Evolutionary conservation across 2,888 invertebrate species (phyloP).

Genomic region (Mythimna impura): DNA sequence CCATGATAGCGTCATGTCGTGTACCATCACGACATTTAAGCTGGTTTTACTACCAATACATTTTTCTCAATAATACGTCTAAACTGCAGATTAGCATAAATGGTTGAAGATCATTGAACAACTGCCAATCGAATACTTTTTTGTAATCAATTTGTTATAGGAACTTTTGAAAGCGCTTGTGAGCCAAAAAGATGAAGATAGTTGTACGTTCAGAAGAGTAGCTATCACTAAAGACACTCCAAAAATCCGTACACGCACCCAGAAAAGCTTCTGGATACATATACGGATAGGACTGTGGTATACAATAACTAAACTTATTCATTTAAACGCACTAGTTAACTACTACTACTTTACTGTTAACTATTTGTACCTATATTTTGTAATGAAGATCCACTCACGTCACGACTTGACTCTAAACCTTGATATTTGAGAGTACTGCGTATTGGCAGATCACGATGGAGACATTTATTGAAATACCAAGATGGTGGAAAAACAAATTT

Average conservation of each 20-base stretch:
- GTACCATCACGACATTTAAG: no score
- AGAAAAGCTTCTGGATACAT: not conserved
- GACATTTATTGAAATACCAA: constrained; percentile 48
- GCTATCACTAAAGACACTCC: not conserved
- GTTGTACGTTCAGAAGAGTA: not conserved
- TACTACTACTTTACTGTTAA: not conserved
- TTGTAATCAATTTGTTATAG: no score
- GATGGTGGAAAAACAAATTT: constrained; percentile 15
- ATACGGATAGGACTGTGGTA: no score
- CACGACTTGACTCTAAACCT: constrained; percentile 51
- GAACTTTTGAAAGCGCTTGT: not conserved
- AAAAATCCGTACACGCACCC: not conserved
- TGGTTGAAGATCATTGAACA: no score
- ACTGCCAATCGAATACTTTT: no score
- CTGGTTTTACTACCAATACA: no score
- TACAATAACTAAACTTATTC: not conserved
- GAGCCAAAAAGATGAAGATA: not conserved
- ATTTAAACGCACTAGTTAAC: not conserved
- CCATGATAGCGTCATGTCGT: no score
- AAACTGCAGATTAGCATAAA: no score
- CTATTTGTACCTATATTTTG: not conserved
- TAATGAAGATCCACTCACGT: constrained; percentile 31
- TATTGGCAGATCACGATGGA: constrained; percentile 48
- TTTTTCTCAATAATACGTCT: no score
- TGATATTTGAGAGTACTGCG: constrained; percentile 49